phyloP scores from a whole-genome alignment of 1,140 invertebrate species.

The Drosophila mojavensis region DNA sequence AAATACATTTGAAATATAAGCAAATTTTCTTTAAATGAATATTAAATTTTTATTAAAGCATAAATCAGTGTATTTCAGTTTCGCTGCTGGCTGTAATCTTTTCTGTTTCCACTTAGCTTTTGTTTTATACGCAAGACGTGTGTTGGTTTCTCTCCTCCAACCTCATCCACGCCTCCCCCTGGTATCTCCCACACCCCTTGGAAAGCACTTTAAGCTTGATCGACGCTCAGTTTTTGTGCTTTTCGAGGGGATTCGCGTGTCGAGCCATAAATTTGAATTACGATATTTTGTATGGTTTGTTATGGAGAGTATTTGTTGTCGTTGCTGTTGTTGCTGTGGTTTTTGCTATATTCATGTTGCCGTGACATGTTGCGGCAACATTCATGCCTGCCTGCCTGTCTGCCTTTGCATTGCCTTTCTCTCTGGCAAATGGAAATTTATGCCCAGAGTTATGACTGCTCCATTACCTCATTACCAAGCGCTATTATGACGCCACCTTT shows the following conservation, averaged over 20 bases:
- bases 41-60: no score
- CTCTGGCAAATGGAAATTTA: slow-evolving; percentile 39
- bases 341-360: slow-evolving; percentile 31
- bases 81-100: slow-evolving; percentile 5
- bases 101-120: slow-evolving; percentile 38
- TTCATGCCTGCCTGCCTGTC: slow-evolving; percentile 20
- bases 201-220: slow-evolving; percentile 42
- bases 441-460: slow-evolving; percentile 42
- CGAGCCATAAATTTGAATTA: slow-evolving; percentile 56
- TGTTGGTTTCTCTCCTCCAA: slow-evolving; percentile 14
- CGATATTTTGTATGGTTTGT: slow-evolving; percentile 37
- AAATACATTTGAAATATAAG: no score
- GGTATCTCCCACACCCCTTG: slow-evolving; percentile 1
- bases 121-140: slow-evolving; percentile 42
- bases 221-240: slow-evolving; percentile 38
- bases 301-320: slow-evolving; percentile 5
- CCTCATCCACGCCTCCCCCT: background rate
- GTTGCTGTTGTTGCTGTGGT: slow-evolving; percentile 12
- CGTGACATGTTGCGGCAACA: slow-evolving; percentile 50
- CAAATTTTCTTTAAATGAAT: no score
- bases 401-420: slow-evolving; percentile 23
- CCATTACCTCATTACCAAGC: slow-evolving; percentile 44
- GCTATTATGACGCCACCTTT: slow-evolving; percentile 47
- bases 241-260: slow-evolving; percentile 48
- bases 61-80: slow-evolving; percentile 1